Base-by-base conservation (phyloP, 2,888 invertebrate genomes). In the Aphodius sticticus region DNA sequence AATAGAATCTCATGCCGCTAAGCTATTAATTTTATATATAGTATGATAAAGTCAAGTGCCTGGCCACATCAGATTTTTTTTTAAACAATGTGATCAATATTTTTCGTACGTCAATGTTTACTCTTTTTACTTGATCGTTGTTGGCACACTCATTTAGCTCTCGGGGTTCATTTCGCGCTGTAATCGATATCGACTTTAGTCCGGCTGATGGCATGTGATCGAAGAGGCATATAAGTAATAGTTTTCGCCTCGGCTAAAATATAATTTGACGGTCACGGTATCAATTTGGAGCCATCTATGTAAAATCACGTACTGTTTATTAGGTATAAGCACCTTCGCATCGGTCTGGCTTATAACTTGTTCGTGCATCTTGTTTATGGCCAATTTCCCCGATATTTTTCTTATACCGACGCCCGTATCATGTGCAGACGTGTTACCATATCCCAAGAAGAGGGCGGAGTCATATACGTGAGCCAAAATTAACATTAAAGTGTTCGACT, bases 251-350 rank as follows among this genome's bases (percentile, higher is more conserved):
- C 75, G 80, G 76, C 79, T 80, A 38, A 79, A 76, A 79, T 82
- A 84, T 87, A 87, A 87, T 87, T 87, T 86, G 86, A 86, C 85
- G 86, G 86, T 86, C 87, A 87, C 86, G 87, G 87, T 88, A 88
- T 88, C 88, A 88, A 88, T 88, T 88, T 88, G 85, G 85, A 86
- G 84, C 86, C 87, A 87, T 88, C 87, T 85, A 85, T 86, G 85
- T 85, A 86, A 87, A 86, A 88, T 88, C 88, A 88, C 88, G 88
- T 88, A 87, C 85, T 85, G 84, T 85, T 86, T 86, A 86, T 84
- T 83, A 84, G 82, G 80, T 79, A 77, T 80, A 76, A 69, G 78
- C 80, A 80, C 81, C 82, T 81, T 82, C 81, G 83, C 81, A 82
- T 79, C 81, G 80, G 70, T 26, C 14, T 9, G 38, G 35, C 81